Evolutionary conservation across 2,113 vertebrate species (phyloP).

Genomic region (Tylochromis polylepis): DNA sequence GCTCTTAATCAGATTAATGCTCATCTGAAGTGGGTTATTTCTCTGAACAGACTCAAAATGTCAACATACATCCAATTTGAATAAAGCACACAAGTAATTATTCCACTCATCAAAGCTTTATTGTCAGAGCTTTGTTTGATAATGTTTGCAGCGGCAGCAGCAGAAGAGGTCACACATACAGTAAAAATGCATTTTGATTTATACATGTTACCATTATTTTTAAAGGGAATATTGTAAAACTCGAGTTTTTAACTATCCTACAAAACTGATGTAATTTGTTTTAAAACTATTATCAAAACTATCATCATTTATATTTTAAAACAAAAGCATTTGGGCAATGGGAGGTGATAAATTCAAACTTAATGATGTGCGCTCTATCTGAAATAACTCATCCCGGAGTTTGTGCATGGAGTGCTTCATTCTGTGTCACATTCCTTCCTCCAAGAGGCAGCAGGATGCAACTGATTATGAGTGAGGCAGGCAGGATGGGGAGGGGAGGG

Average conservation of each 20-base stretch:
- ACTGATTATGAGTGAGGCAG: slow-evolving; percentile 15
- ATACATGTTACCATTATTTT: background rate
- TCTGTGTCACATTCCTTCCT: slow-evolving; percentile 67
- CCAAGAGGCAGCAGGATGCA: slow-evolving; percentile 67
- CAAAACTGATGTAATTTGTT: background rate
- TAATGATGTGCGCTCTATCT: background rate
- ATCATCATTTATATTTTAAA: background rate
- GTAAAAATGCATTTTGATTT: background rate
- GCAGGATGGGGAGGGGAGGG: background rate
- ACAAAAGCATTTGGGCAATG: background rate
- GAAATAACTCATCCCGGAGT: background rate
- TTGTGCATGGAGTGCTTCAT: slow-evolving; percentile 2
- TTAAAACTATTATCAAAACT: background rate
- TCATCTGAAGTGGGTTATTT: slow-evolving; percentile 41
- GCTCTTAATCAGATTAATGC: slow-evolving; percentile 65
- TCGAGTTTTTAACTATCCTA: background rate
- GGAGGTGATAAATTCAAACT: background rate
- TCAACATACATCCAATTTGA: slow-evolving; percentile 25
- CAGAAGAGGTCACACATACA: background rate
- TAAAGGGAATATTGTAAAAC: background rate
- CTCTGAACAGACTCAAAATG: slow-evolving; percentile 30
- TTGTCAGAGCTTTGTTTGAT: background rate
- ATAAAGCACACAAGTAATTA: background rate
- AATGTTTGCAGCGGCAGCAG: background rate
- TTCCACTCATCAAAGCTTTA: background rate